Base-by-base conservation (phyloP, 1,140 invertebrate genomes). In the Ylistrum balloti region DNA sequence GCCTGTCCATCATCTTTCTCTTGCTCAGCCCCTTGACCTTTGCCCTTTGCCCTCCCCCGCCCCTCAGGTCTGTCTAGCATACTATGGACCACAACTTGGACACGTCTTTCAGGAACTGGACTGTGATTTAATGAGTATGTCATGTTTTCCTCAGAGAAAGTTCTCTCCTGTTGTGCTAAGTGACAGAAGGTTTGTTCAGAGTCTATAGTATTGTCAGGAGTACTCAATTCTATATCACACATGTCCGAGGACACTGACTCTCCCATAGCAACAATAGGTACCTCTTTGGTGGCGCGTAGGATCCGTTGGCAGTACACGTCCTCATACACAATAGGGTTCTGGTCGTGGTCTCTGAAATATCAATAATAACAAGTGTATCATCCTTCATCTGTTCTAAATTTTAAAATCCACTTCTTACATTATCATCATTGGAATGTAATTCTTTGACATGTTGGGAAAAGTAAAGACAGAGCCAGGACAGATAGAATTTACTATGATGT, bases 61-160 rank as follows among this genome's bases (percentile, higher is more conserved):
- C 33, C 32, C 33, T 90, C 35, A 28, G 85, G 38, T 22, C 33
- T 56, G 20, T 88, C 87, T 86, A 86, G 33, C 33, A 86, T 88
- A 33, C 41, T 86, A 38, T 88, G 87, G 33, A 91, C 85, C 20
- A 35, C 38, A 74, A 88, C 90, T 32, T 38, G 32, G 32, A 88
- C 88, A 11, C 85, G 90, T 74, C 33, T 88, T 86, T 45, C 56
- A 38, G 32, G 87, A 48, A 38, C 33, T 28, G 33, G 45, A 13
- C 38, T 88, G 87, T 34, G 74, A 33, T 48, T 87, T 33, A 20
- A 74, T 28, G 56, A n/a, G 17, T 74, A 74, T 3, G 90, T 89
- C 89, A 93, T 92, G 35, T 92, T 90, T 88, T 95, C 94, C 33
- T 94, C 93, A 0, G 93, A 95, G 90, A 94, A 94, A 15, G 94